Conservation (phyloP, 2,888 invertebrate genomes). For the Heliothis peltigera region DNA sequence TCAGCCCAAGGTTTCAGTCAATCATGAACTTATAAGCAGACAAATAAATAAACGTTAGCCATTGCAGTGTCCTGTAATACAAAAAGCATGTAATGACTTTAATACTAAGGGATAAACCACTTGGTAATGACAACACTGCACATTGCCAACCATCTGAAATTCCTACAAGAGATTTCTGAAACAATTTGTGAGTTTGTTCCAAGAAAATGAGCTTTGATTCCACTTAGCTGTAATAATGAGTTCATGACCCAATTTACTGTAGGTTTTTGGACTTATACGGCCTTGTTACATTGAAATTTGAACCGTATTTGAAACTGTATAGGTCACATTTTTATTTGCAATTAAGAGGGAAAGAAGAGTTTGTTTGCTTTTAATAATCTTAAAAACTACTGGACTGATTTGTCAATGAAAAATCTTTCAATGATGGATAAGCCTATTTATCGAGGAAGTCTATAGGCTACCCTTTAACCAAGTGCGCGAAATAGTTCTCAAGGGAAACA, state of each 20-base stretch:
- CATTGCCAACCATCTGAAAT: slow-evolving; percentile 24
- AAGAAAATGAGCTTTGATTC: slow-evolving; percentile 36
- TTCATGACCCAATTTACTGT: slow-evolving; percentile 34
- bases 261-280: slow-evolving; percentile 24
- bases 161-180: slow-evolving; percentile 14
- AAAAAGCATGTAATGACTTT: background rate
- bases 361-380: too few species aligned
- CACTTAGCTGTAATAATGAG: slow-evolving; percentile 47
- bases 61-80: background rate
- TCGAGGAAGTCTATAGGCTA: too few species aligned
- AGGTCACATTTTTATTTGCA: background rate
- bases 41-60: background rate
- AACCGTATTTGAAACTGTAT: background rate
- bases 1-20: too few species aligned
- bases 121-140: background rate
- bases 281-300: slow-evolving; percentile 12
- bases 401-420: too few species aligned
- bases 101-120: slow-evolving; percentile 2
- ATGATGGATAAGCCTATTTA: too few species aligned
- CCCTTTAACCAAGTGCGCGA: too few species aligned
- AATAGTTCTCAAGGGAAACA: too few species aligned
- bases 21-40: background rate
- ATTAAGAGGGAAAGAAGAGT: background rate
- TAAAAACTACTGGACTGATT: too few species aligned
- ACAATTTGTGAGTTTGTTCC: slow-evolving; percentile 21